These are phyloP conservation scores for Oryzias woworae DNA, from an alignment of 2,113 vertebrate species.

Conservation along the genomic window DNA sequence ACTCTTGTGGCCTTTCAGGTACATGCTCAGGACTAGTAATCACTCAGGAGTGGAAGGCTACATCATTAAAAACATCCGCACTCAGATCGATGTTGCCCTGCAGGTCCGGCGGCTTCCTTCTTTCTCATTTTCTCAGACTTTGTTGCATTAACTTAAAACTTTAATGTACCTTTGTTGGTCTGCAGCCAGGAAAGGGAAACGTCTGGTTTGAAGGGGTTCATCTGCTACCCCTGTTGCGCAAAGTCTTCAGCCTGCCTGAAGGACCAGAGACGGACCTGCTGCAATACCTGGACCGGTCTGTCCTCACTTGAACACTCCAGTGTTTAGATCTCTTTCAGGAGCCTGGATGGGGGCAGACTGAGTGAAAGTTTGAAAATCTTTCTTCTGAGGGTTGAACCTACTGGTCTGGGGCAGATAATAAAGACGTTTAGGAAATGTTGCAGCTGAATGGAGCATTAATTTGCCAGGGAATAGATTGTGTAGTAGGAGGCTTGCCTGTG, in stretches of 20 bases:
- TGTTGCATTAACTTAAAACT: background rate
- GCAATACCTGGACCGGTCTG: slow-evolving; percentile 90
- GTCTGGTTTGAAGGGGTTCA: slow-evolving; percentile 87
- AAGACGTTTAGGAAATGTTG: no score
- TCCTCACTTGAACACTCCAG: background rate
- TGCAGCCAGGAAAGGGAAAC: slow-evolving; percentile 74
- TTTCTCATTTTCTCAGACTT: background rate
- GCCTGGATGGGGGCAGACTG: no score
- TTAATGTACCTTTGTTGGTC: background rate
- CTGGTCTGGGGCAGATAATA: no score
- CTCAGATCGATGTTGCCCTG: slow-evolving; percentile 85
- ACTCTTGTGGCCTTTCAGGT: slow-evolving; percentile 34
- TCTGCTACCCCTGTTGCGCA: slow-evolving; percentile 85
- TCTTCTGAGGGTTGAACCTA: no score
- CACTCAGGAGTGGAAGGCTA: slow-evolving; percentile 95
- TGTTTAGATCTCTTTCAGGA: background rate
- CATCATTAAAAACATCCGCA: slow-evolving; percentile 93
- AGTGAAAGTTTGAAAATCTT: no score
- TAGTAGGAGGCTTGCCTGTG: no score
- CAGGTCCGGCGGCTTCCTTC: slow-evolving; percentile 21
- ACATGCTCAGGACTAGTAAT: slow-evolving; percentile 85
- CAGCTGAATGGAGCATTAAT: no score
- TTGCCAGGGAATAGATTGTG: no score
- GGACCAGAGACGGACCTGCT: slow-evolving; percentile 95
- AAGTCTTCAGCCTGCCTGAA: slow-evolving; percentile 86